Base-by-base conservation (phyloP, 2,888 invertebrate species). In the Escarpia spicata region DNA sequence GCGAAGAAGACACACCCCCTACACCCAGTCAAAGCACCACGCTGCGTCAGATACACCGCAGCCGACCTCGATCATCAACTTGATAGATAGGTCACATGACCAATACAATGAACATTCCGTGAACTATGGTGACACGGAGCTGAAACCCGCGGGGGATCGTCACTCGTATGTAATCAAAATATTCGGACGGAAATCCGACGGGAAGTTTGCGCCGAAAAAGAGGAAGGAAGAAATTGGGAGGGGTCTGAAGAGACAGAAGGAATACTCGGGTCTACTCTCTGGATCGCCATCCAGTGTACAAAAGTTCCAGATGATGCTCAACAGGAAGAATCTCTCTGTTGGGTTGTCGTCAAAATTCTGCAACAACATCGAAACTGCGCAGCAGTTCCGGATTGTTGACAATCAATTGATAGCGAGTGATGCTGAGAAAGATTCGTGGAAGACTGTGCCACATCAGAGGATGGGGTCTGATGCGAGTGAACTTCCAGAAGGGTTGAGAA, bases 271-370 rank as follows among this genome's bases (percentile, higher is more conserved):
- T 15, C 75, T 75, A 6, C 75, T 75, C 19, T 26, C 75, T 15
- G 75, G 75, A n/a, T 75, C 75, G 0, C 75, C 75, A 26, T 75
- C 75, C 75, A 75, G 75, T 6, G 75, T 75, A 26, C 19, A 75
- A 26, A 75, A 75, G 75, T 75, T 75, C 75, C 75, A 75, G n/a
- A 75, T 26, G n/a, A 75, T 75, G 75, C 75, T 75, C 26, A 26
- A 75, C 75, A 26, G 75, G 19, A 75, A 75, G 75, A 75, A 75
- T 26, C 75, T 75, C 26, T 75, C 75, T 26, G 75, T 75, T 6
- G 75, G 75, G 75, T 75, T 75, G 75, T 75, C 75, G 75, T 75
- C 75, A 26, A 75, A 75, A n/a, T 75, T 75, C 75, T 75, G 75
- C 75, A 75, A 26, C 75, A 26, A 75, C 75, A 15, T 75, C 19